Evolutionary conservation across 2,888 invertebrate species (phyloP), one percentile per base, ranked within the genome.

Genomic region (Lycaena phlaeas): DNA sequence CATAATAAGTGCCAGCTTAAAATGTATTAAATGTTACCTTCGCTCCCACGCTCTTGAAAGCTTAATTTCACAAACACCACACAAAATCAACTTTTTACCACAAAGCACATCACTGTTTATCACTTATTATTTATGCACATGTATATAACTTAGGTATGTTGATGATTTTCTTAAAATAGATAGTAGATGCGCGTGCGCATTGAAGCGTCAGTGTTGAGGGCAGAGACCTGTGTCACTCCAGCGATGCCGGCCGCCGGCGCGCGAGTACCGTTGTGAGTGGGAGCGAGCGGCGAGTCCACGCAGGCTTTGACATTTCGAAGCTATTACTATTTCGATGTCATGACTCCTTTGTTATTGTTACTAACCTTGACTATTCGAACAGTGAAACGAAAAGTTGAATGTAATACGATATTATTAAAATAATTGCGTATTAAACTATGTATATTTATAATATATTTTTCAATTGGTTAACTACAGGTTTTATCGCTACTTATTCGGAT

Each of bases 191-290:
- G 61, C 55, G 43, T 37, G 48, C 67, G 72, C 66, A 64, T 49
- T 55, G 61, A 64, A 51, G 64, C 65, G 63, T 64, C 18, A 7
- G 22, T 7, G 9, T 53, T 60, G 79, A 68, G 81, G 79, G 79
- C 81, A 79, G 61, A 68, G 78, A 82, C 81, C 81, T 72, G 52
- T 59, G 57, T 64, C 63, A 64, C 59, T 58, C 62, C 60, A 66
- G 63, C 59, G 62, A 64, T 57, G 70, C 68, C 66, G 52, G 50
- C 46, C 44, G 49, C 48, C 56, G 59, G 66, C 64, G 59, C 61
- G 51, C 54, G 61, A 63, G 68, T 79, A 81, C 79, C 79, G 79
- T 79, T 79, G 59, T n/a, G n/a, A n/a, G 76, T 66, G 75, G 74
- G 74, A 73, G 74, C 62, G 76, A 72, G 75, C 22, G 73, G 64